These are phyloP conservation scores for Stenodema calcarata DNA, from an alignment of 2,888 invertebrate genomes.

Conservation along the genomic window DNA sequence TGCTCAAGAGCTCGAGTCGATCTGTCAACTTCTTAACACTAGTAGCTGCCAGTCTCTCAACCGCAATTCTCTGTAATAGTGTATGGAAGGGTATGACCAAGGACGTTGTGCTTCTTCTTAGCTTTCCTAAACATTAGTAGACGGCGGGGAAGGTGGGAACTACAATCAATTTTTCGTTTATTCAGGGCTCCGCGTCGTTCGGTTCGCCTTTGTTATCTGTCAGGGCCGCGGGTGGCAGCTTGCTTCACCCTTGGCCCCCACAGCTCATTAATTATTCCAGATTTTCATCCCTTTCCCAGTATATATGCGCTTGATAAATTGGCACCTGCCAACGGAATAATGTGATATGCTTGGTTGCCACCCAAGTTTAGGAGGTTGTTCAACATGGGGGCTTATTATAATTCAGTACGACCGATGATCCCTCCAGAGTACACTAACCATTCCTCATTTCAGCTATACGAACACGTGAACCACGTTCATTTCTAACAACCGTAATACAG, in stretches of 20 bases:
- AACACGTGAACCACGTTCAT: background rate
- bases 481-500: background rate
- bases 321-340: constrained; percentile 31
- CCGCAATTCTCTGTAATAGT: too few species aligned
- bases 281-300: background rate
- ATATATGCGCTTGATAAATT: constrained; percentile 25
- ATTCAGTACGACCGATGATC: constrained; percentile 26
- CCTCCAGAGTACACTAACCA: background rate
- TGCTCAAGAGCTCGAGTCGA: background rate
- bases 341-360: constrained; percentile 12
- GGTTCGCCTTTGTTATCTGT: background rate
- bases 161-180: constrained; percentile 4
- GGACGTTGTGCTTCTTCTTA: too few species aligned
- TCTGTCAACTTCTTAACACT: too few species aligned
- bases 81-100: too few species aligned
- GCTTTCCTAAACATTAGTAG: too few species aligned
- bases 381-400: constrained; percentile 23
- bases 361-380: constrained; percentile 7
- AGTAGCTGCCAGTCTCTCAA: too few species aligned
- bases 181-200: background rate
- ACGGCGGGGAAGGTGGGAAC: background rate
- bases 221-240: background rate
- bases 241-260: background rate
- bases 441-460: background rate
- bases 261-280: constrained; percentile 27